A percentile compares a stretch with the other conserved stretches of the same genome.
Conservation (phyloP, 1,140 invertebrate species). For the Sinonovacula constricta region DNA sequence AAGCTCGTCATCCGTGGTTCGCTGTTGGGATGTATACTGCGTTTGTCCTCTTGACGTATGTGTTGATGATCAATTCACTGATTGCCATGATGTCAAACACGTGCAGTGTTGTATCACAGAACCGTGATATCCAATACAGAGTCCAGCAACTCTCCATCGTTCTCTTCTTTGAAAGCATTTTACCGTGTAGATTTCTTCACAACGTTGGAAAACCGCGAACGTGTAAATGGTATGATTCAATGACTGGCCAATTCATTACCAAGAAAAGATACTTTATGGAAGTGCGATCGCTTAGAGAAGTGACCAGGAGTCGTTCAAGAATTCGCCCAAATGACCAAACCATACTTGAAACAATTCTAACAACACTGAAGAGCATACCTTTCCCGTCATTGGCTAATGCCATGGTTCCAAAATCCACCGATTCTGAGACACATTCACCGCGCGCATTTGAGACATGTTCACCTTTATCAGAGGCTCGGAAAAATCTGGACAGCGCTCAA, state of each 20-base stretch:
- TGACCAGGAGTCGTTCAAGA: conserved; percentile 20
- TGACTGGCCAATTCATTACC: not conserved
- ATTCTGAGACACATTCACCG: too few species aligned
- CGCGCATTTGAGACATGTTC: too few species aligned
- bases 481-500: too few species aligned
- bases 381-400: conserved; percentile 4
- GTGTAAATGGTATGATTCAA: conserved; percentile 19
- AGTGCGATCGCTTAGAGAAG: conserved; percentile 29
- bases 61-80: conserved; percentile 40
- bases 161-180: conserved; percentile 43
- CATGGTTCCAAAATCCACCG: too few species aligned
- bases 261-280: conserved; percentile 24
- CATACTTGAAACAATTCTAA: conserved; percentile 33
- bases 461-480: too few species aligned
- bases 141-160: conserved; percentile 43
- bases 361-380: conserved; percentile 26
- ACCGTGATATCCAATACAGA: conserved; percentile 36
- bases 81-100: conserved; percentile 51
- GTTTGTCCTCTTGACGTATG: conserved; percentile 32
- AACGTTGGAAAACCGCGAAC: conserved; percentile 22
- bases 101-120: conserved; percentile 23
- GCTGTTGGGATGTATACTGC: conserved; percentile 15
- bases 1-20: conserved; percentile 25
- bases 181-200: conserved; percentile 3
- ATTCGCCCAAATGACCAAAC: conserved; percentile 21